Percentiles rank a stretch among this genome's conserved stretches.
phyloP scores from a whole-genome alignment of 2,888 invertebrate species.

The Crematogaster levior region DNA sequence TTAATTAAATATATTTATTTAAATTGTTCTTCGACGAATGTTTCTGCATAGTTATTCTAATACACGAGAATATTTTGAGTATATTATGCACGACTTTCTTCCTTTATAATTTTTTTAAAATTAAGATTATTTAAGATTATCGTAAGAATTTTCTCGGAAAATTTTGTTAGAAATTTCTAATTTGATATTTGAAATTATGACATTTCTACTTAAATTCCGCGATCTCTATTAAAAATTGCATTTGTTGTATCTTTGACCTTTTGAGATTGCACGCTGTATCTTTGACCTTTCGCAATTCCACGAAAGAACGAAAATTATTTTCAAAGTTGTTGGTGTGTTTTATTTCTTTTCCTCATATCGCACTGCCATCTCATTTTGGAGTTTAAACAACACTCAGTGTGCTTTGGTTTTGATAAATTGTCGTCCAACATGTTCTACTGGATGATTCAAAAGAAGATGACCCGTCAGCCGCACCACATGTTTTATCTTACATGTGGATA shows the following conservation, averaged over 20 bases:
- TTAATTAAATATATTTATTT: background rate
- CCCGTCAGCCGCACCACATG: background rate
- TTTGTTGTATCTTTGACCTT: constrained; percentile 32
- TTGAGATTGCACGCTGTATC: background rate
- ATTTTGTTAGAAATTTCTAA: background rate
- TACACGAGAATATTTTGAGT: background rate
- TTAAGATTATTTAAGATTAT: background rate
- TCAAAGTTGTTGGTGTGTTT: constrained; percentile 2
- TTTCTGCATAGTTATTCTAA: background rate
- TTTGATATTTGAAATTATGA: background rate
- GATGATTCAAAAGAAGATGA: constrained; percentile 21
- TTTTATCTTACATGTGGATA: constrained; percentile 16
- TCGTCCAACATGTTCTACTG: constrained; percentile 5
- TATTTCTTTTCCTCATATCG: background rate
- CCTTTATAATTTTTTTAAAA: background rate
- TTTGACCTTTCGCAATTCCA: constrained; percentile 32
- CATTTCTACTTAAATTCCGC: background rate
- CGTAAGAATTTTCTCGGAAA: background rate
- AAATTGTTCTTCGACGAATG: background rate
- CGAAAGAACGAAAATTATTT: constrained; percentile 21
- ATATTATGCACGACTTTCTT: background rate
- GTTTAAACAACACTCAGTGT: background rate
- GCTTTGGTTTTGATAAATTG: constrained; percentile 26
- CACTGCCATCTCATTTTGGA: constrained; percentile 1
- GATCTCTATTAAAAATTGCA: constrained; percentile 21